A percentile compares a stretch with the other conserved stretches of the same genome.
These are phyloP conservation scores for Timandra comae DNA, from an alignment of 2,888 invertebrate genomes.

Conservation along the genomic window DNA sequence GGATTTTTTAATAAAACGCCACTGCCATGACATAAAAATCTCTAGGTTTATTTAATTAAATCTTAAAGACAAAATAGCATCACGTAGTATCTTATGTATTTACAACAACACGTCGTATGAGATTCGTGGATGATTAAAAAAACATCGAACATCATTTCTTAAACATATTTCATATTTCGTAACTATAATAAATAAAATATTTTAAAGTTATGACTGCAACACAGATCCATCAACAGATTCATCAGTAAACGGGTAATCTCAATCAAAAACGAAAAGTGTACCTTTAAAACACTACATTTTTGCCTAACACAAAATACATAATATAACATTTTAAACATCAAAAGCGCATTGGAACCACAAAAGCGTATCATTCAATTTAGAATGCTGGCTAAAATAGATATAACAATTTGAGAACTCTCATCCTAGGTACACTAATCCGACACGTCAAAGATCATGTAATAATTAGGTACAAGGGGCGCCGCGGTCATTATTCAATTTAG, in stretches of 20 bases:
- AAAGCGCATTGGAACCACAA: not conserved
- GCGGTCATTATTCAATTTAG: conserved; percentile 31
- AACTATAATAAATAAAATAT: too few relatives aligned
- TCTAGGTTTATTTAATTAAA: conserved; percentile 53
- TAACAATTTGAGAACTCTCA: not conserved
- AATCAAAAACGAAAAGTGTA: too few relatives aligned
- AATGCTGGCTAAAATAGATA: too few relatives aligned
- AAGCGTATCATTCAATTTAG: not conserved
- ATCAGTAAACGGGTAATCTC: too few relatives aligned
- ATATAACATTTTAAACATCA: not conserved
- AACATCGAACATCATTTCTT: not conserved
- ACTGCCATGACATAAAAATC: conserved; percentile 38
- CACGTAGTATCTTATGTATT: conserved; percentile 50
- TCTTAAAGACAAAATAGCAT: conserved; percentile 51
- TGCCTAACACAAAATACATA: too few relatives aligned
- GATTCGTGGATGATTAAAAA: conserved; percentile 18
- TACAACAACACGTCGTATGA: conserved; percentile 48
- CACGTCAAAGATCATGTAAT: conserved; percentile 24
- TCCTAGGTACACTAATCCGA: conserved; percentile 26
- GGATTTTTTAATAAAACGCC: too few relatives aligned
- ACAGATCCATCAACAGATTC: too few relatives aligned
- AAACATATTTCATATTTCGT: too few relatives aligned
- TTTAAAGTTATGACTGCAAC: too few relatives aligned
- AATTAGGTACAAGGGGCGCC: conserved; percentile 31
- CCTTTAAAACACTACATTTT: too few relatives aligned